Percentiles rank a stretch among this genome's conserved stretches.
phyloP scores from a whole-genome alignment of 2,888 invertebrate species.

The Calameuta pallipes region DNA sequence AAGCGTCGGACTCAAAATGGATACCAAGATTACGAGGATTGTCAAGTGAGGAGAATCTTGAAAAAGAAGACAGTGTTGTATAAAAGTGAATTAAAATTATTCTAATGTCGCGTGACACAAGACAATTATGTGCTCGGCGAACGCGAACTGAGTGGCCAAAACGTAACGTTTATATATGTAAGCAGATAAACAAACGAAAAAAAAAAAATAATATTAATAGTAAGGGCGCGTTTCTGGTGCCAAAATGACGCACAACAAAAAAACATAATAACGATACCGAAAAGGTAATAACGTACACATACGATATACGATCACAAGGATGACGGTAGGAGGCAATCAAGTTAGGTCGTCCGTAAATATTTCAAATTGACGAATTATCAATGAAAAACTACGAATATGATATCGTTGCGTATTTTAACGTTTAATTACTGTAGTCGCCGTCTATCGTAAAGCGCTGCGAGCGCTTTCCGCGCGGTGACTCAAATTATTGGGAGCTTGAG shows the following conservation, averaged over 20 bases:
- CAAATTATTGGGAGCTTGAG: constrained; percentile 27
- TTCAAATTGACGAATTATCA: background rate
- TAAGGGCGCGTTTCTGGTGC: constrained; percentile 54
- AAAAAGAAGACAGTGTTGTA: constrained; percentile 47
- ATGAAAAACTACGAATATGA: background rate
- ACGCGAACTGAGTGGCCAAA: constrained; percentile 65
- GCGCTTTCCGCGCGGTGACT: no score
- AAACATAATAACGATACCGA: constrained; percentile 1
- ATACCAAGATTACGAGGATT: constrained; percentile 24
- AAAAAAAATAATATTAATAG: constrained; percentile 23
- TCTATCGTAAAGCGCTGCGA: no score
- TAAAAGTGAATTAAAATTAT: constrained; percentile 58
- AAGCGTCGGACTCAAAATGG: constrained; percentile 18
- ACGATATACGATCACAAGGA: constrained; percentile 9
- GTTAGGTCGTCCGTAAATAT: no score
- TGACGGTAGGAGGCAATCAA: no score
- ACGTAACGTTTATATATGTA: constrained; percentile 59
- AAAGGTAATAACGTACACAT: constrained; percentile 10
- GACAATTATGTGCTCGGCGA: constrained; percentile 62
- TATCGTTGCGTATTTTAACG: no score
- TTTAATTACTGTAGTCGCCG: no score
- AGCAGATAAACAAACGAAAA: constrained; percentile 21
- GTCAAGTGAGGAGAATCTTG: constrained; percentile 27
- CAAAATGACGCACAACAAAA: constrained; percentile 43
- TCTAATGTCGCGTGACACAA: constrained; percentile 58